These are phyloP conservation scores for Sebastes vulpes DNA, from an alignment of 2,797 vertebrate genomes.

Conservation along the genomic window DNA sequence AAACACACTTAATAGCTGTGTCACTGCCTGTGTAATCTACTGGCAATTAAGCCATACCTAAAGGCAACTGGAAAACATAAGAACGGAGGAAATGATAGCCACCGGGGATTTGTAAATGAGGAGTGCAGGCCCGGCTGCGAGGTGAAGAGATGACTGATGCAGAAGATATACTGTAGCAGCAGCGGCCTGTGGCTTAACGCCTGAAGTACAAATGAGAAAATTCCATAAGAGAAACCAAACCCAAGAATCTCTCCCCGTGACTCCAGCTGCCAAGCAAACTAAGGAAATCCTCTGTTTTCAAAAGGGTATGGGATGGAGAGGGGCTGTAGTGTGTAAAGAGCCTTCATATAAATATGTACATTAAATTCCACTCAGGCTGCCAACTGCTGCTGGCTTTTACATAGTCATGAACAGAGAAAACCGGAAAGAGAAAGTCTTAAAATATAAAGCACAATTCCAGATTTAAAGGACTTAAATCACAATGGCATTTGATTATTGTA, in stretches of 20 bases:
- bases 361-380: slow-evolving; percentile 18
- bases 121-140: slow-evolving; percentile 37
- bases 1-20: background rate
- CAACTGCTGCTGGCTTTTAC: slow-evolving; percentile 12
- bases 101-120: slow-evolving; percentile 57
- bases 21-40: slow-evolving; percentile 15
- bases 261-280: slow-evolving; percentile 67
- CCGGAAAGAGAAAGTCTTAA: background rate
- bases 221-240: slow-evolving; percentile 76
- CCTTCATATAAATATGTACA: slow-evolving; percentile 41
- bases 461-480: background rate
- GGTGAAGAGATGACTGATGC: slow-evolving; percentile 47
- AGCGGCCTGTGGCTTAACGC: slow-evolving; percentile 43
- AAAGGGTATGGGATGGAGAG: slow-evolving; percentile 43
- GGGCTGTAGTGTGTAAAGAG: slow-evolving; percentile 33
- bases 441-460: slow-evolving; percentile 4
- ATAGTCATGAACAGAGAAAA: background rate
- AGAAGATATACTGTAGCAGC: slow-evolving; percentile 23
- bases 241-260: slow-evolving; percentile 59
- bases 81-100: slow-evolving; percentile 23
- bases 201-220: slow-evolving; percentile 69
- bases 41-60: slow-evolving; percentile 18
- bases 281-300: slow-evolving; percentile 81
- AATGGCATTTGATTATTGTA: background rate
- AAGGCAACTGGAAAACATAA: slow-evolving; percentile 30